Base-by-base conservation (phyloP, 2,888 invertebrate species). In the Encarsia formosa region DNA sequence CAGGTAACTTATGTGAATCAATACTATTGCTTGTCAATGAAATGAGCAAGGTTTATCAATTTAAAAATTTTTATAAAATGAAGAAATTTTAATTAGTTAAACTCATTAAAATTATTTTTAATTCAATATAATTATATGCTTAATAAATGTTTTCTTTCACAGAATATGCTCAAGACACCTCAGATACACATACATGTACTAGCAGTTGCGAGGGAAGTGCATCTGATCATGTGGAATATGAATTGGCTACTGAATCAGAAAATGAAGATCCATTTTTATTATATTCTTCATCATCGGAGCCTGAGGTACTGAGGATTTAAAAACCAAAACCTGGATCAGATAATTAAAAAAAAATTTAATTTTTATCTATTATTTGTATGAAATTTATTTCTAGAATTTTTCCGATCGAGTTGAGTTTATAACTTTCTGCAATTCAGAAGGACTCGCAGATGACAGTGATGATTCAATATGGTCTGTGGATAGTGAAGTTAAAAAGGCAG, bases 401-500 rank as follows among this genome's bases (percentile, higher is more conserved):
- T 55, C 61, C n/a, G n/a, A n/a, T 43, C 57, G 62, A 50, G 60
- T 65, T 29, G 65, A 61, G 9, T 61, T 64, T 9, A 45, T 66
- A 35, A 60, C 61, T 26, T 50, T 65, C 37, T 65, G 59, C 37
- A 63, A 66, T 19, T 61, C 65, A 0, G 68, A 66, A 31, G 67
- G 60, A 20, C 56, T 65, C 16, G 67, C 68, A 0, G 70, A 69
- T 58, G 65, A 69, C 26, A 71, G 70, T 52, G 66, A 69, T 23
- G 69, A 66, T 37, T 66, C 68, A 6, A 53, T 61, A 13, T 62
- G 59, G 16, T 66, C 69, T 0, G 53, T 63, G 2, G 72, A 73
- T 56, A 65, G 66, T 34, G 82, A 82, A 69, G 69, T 80, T 35
- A 79, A 79, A 57, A 74, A 74, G 54, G 75, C 78, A 61, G 84